Conservation (phyloP, 2,797 vertebrate species). For the Chloroceryle amazona region DNA sequence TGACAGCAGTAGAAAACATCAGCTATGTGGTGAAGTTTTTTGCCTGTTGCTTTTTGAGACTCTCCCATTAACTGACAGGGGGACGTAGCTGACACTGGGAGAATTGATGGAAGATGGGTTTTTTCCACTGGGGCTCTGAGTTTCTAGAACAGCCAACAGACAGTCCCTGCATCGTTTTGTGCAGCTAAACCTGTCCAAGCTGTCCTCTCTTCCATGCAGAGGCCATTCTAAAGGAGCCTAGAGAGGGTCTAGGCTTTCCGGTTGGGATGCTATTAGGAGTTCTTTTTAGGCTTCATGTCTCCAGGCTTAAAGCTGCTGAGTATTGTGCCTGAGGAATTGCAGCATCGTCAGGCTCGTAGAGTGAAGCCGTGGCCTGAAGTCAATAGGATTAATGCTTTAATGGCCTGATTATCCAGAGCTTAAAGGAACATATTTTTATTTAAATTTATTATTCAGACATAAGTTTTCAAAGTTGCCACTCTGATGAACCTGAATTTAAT, state of each 20-base stretch:
- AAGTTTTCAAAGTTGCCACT: conserved; percentile 29
- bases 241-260: neutral
- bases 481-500: conserved; percentile 59
- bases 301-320: neutral
- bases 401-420: conserved; percentile 48
- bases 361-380: conserved; percentile 11
- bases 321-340: neutral
- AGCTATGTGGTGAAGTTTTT: neutral
- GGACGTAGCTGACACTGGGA: neutral
- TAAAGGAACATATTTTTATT: neutral
- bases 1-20: neutral
- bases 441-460: conserved; percentile 53
- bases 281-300: neutral
- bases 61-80: rapidly evolving
- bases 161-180: neutral
- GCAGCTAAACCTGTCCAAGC: neutral
- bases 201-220: neutral
- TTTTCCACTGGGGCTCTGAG: neutral
- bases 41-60: neutral
- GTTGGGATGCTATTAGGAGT: neutral
- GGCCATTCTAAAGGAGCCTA: neutral
- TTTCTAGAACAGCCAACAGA: too few species aligned
- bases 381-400: conserved; percentile 56
- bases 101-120: neutral
- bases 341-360: neutral